Conservation (phyloP, 2,797 vertebrate species). For the Helicolenus hilgendorfi region DNA sequence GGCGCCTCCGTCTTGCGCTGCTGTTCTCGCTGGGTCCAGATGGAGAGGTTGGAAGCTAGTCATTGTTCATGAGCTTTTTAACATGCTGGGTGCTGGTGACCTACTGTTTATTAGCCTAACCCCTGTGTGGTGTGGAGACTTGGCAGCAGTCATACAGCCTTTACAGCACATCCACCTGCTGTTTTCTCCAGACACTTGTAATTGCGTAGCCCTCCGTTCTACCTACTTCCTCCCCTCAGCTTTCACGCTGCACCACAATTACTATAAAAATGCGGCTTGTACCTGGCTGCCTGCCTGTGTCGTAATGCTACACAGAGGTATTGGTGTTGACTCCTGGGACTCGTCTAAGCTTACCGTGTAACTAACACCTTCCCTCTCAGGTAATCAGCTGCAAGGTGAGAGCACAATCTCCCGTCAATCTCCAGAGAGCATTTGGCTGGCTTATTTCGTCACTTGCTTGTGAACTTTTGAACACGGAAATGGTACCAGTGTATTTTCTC, state of each 20-base stretch:
- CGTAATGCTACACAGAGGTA: constrained; percentile 40
- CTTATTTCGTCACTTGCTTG: constrained; percentile 3
- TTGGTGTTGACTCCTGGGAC: constrained; percentile 45
- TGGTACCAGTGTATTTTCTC: background rate
- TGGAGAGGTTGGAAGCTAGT: constrained; percentile 76
- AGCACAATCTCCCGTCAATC: background rate
- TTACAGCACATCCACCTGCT: constrained; percentile 71
- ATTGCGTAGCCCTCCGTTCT: constrained; percentile 25
- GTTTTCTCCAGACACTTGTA: constrained; percentile 67
- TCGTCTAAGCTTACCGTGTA: constrained; percentile 72
- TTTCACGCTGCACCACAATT: constrained; percentile 46
- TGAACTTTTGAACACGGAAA: constrained; percentile 9
- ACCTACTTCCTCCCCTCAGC: constrained; percentile 29
- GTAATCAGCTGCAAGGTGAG: constrained; percentile 61
- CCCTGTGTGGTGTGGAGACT: constrained; percentile 62
- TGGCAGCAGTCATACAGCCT: constrained; percentile 57
- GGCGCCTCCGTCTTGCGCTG: constrained; percentile 42
- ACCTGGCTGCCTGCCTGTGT: constrained; percentile 16
- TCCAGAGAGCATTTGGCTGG: background rate
- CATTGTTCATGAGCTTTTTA: constrained; percentile 83
- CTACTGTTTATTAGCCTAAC: constrained; percentile 82
- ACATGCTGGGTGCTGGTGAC: constrained; percentile 78
- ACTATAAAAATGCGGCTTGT: constrained; percentile 48
- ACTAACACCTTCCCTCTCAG: constrained; percentile 66
- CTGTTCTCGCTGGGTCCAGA: constrained; percentile 73